These are phyloP conservation scores for Triplophysa bombifrons DNA, from an alignment of 2,797 vertebrate species.

Conservation along the genomic window DNA sequence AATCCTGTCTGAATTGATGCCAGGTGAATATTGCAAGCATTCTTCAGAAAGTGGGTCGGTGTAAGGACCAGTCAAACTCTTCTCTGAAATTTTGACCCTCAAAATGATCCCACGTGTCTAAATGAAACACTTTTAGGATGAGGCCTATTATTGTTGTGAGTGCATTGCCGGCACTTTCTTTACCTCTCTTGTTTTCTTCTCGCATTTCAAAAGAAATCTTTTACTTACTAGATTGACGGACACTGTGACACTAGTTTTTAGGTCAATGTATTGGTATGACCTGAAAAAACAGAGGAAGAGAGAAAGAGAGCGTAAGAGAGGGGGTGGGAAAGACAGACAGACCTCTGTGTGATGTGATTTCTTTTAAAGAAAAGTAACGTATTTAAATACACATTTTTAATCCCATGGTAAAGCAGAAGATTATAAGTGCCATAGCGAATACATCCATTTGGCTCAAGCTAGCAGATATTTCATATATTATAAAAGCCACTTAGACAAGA, in stretches of 20 bases:
- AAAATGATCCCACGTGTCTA: not conserved
- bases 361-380: not conserved
- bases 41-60: slow-evolving; percentile 6
- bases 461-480: not conserved
- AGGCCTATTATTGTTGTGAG: not conserved
- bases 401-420: not conserved
- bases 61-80: not conserved
- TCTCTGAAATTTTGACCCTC: not conserved
- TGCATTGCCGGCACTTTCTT: not conserved
- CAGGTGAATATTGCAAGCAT: slow-evolving; percentile 9
- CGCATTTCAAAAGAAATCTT: slow-evolving; percentile 1
- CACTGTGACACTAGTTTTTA: not conserved
- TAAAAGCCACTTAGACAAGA: not conserved
- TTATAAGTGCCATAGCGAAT: not conserved
- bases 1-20: not conserved
- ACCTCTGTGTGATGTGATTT: not conserved
- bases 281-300: not conserved
- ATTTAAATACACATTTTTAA: not conserved
- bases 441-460: not conserved
- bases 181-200: not conserved
- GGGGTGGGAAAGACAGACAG: not conserved
- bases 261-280: not conserved
- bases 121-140: not conserved
- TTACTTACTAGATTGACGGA: not conserved
- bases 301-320: not conserved